These are phyloP conservation scores for Pelmatolapia mariae DNA, from an alignment of 2,113 vertebrate species.

Conservation along the genomic window DNA sequence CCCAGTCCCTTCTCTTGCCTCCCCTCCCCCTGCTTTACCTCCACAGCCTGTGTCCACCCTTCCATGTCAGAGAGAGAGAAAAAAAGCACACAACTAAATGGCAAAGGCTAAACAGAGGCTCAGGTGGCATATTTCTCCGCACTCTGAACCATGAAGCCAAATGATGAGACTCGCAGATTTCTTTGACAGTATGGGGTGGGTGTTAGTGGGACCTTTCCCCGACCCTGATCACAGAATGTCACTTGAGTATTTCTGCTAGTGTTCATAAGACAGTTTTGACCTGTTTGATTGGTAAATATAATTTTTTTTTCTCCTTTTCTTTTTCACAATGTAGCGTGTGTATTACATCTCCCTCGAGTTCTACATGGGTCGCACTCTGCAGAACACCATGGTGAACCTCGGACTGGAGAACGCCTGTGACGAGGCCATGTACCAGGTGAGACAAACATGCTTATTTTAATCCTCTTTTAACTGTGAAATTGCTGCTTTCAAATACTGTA, in stretches of 20 bases:
- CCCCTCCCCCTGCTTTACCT: neutral
- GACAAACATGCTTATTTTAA: neutral
- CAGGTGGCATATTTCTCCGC: constrained; percentile 40
- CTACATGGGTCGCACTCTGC: constrained; percentile 75
- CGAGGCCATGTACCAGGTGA: constrained; percentile 74
- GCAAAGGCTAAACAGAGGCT: constrained; percentile 60
- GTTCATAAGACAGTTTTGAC: neutral
- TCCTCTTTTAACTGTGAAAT: neutral
- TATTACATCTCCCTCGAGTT: constrained; percentile 78
- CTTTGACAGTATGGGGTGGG: neutral
- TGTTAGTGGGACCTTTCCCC: neutral
- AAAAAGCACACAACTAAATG: constrained; percentile 44
- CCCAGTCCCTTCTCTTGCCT: neutral
- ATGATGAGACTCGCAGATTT: constrained; percentile 7
- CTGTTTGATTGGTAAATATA: neutral
- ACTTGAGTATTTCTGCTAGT: neutral
- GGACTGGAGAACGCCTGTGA: constrained; percentile 76
- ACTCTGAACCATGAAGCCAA: neutral
- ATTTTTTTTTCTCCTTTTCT: neutral
- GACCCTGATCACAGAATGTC: neutral
- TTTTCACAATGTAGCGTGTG: constrained; percentile 55
- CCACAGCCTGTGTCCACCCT: neutral
- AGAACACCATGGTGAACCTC: constrained; percentile 79
- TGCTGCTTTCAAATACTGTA: neutral
- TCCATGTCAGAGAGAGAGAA: neutral